Base-by-base conservation (phyloP, 2,113 vertebrate species). In the Salvator merianae region DNA sequence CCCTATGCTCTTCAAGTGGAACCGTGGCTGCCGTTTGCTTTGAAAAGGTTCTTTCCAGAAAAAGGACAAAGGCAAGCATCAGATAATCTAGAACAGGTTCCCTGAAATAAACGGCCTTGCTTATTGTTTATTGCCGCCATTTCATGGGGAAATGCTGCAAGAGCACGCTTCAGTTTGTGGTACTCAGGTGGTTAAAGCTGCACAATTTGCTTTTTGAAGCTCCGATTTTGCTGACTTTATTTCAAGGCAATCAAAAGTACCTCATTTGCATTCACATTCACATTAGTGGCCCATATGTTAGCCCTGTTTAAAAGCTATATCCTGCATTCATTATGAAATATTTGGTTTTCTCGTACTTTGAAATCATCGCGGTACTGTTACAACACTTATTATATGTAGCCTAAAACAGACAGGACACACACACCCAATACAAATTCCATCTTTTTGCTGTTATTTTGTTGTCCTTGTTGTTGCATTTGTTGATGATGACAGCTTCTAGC, bases 281-380 rank as follows among this genome's bases (percentile, higher is more conserved):
- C 94, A 95, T 96, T 95, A 96, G 95, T 96, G 93, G 95, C 94
- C 95, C 96, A 97, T 96, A 97, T 97, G 96, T 96, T 95, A 96
- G 92, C 94, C 96, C 95, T 96, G 95, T 96, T 96, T 95, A 95
- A 96, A 95, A 95, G 93, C 95, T 96, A 95, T 96, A 96, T 93
- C 94, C 95, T 95, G 95, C 93, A 96, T 96, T 96, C 95, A 95
- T 96, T 96, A 96, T 94, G 93, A 94, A 94, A 95, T 94, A 93
- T 91, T 96, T 95, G 93, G 95, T 93, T 96, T 90, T 82, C 88
- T 94, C 92, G 92, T 86, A 84, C 94, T 95, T 94, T 93, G 93
- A 95, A 95, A 94, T 95, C 92, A 95, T 94, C 89, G 92, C 86
- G 88, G 94, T 94, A 94, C 92, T 94, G 94, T 94, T 91, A 91